Conservation (phyloP, 2,888 invertebrate species). For the Lepidochrysops patricia region DNA sequence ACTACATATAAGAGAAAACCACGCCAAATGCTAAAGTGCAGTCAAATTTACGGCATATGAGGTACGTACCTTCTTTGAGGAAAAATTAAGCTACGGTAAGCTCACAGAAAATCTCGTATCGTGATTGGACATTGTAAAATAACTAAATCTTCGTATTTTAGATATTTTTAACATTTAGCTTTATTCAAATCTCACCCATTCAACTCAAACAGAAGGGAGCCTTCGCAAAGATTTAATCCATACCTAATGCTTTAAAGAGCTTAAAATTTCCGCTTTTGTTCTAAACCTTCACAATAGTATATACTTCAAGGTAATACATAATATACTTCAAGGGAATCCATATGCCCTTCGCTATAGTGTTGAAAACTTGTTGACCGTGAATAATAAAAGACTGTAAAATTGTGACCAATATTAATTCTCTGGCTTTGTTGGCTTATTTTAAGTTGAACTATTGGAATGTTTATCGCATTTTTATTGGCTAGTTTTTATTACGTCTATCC, state of each 20-base stretch:
- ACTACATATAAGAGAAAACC: too few relatives aligned
- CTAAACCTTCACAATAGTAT: not conserved
- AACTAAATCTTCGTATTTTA: not conserved
- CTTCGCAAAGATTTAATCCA: slow-evolving; percentile 2
- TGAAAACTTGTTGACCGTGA: not conserved
- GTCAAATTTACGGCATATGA: too few relatives aligned
- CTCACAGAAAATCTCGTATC: too few relatives aligned
- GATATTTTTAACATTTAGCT: not conserved
- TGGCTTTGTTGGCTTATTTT: too few relatives aligned
- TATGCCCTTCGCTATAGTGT: not conserved
- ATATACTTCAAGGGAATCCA: not conserved
- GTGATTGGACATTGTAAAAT: not conserved
- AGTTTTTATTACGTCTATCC: too few relatives aligned
- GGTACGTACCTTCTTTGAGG: too few relatives aligned
- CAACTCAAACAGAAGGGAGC: slow-evolving; percentile 7
- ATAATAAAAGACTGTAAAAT: not conserved
- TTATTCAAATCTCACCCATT: not conserved
- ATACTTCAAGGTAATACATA: not conserved
- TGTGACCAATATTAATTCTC: too few relatives aligned
- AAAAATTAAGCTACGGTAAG: too few relatives aligned
- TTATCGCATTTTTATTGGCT: too few relatives aligned
- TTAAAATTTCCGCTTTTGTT: slow-evolving; percentile 1
- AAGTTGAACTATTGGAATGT: too few relatives aligned
- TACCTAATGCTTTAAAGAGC: not conserved
- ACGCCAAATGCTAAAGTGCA: too few relatives aligned